These are phyloP conservation scores for Megaceryle maxima DNA, from an alignment of 2,113 vertebrate species.

Conservation along the genomic window DNA sequence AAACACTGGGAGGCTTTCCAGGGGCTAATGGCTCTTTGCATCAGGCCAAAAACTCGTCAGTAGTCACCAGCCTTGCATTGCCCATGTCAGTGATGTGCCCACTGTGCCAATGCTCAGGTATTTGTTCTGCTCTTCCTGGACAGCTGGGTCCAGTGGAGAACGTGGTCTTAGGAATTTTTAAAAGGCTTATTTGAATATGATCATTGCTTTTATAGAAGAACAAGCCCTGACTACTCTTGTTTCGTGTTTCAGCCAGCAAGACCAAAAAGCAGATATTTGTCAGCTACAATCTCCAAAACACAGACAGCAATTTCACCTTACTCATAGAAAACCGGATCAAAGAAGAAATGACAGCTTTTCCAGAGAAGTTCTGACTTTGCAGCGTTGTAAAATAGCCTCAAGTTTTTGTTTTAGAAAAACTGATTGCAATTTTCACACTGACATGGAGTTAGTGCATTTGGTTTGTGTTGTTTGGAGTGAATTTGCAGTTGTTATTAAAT, in stretches of 20 bases:
- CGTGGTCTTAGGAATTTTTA: not conserved
- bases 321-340: conserved; percentile 94
- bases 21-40: not conserved
- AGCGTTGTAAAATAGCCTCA: not conserved
- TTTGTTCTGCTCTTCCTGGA: not conserved
- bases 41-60: not conserved
- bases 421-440: not conserved
- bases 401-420: conserved; percentile 49
- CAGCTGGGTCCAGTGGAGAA: not conserved
- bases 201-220: not conserved
- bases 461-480: conserved; percentile 2
- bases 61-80: not conserved
- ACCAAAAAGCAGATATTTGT: conserved; percentile 95
- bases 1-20: not conserved
- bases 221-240: not conserved
- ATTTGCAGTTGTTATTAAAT: conserved; percentile 23
- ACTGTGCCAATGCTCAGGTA: rapidly evolving
- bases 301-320: conserved; percentile 82
- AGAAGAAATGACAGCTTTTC: conserved; percentile 90
- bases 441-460: not conserved
- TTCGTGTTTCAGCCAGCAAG: conserved; percentile 87
- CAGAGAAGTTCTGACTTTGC: conserved; percentile 85
- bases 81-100: not conserved
- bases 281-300: conserved; percentile 89
- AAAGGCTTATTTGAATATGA: not conserved